Evolutionary conservation across 2,888 invertebrate genomes (phyloP).

Genomic region (Himalopsyche anomala): DNA sequence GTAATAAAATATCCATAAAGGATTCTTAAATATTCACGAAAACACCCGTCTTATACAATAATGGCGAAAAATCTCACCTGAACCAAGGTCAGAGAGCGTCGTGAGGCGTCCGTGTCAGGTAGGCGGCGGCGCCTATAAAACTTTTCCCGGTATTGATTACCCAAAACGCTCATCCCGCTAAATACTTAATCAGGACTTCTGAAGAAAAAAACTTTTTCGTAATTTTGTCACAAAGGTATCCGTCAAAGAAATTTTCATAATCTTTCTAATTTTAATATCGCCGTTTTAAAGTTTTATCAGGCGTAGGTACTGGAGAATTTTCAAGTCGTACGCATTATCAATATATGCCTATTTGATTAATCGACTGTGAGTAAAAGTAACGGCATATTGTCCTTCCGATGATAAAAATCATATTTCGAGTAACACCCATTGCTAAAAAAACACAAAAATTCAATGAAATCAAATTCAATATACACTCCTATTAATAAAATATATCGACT

Average conservation of each 20-base stretch:
- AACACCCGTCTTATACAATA: conserved; percentile 8
- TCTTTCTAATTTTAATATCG: neutral
- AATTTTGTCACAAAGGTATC: neutral
- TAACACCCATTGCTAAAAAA: too few species aligned
- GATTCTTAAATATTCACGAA: neutral
- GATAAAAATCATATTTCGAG: too few species aligned
- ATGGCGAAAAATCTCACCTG: conserved; percentile 10
- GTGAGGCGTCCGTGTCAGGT: neutral
- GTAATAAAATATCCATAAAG: conserved; percentile 18
- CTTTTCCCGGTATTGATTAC: conserved; percentile 34
- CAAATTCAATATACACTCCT: too few species aligned
- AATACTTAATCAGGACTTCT: conserved; percentile 22
- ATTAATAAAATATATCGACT: too few species aligned
- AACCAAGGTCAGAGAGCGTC: conserved; percentile 2
- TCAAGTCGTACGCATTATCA: too few species aligned
- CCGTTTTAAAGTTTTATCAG: too few species aligned
- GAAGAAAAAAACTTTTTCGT: neutral
- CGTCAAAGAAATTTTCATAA: neutral
- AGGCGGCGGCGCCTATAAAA: conserved; percentile 18
- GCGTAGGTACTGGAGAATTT: too few species aligned
- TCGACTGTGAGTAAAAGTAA: too few species aligned
- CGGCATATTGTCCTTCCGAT: too few species aligned
- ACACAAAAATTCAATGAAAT: too few species aligned
- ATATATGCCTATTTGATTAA: too few species aligned
- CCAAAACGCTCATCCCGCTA: conserved; percentile 2